Evolutionary conservation across 1,140 invertebrate genomes (phyloP).

Genomic region (Pectinophora gossypiella): DNA sequence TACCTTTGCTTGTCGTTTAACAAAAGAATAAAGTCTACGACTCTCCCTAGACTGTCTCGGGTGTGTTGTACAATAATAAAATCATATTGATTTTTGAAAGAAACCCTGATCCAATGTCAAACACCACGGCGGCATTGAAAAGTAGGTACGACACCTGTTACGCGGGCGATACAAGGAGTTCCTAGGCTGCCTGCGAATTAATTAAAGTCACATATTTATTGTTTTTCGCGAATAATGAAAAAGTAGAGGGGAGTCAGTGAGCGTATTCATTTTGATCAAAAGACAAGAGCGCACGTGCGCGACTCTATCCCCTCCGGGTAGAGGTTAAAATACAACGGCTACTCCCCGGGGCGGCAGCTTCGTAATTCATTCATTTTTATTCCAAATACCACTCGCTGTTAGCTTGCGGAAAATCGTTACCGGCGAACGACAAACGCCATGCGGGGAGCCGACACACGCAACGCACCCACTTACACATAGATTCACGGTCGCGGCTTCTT

Average conservation of each 20-base stretch:
- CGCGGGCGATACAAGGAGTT: slow-evolving; percentile 22
- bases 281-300: slow-evolving; percentile 56
- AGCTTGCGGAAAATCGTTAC: slow-evolving; percentile 51
- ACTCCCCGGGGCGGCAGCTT: slow-evolving; percentile 23
- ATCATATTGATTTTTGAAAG: slow-evolving; percentile 27
- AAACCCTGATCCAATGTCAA: slow-evolving; percentile 34
- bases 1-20: background rate
- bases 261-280: slow-evolving; percentile 35
- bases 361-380: slow-evolving; percentile 55
- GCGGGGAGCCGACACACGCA: slow-evolving; percentile 44
- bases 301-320: slow-evolving; percentile 42
- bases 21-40: background rate
- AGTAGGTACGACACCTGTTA: slow-evolving; percentile 42
- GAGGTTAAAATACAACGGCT: slow-evolving; percentile 52
- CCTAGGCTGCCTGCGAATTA: slow-evolving; percentile 8
- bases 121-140: slow-evolving; percentile 12
- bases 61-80: slow-evolving; percentile 5
- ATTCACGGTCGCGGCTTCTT: slow-evolving; percentile 65
- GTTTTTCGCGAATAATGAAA: slow-evolving; percentile 9
- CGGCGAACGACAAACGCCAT: slow-evolving; percentile 38
- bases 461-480: slow-evolving; percentile 69
- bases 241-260: slow-evolving; percentile 22
- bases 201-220: slow-evolving; percentile 27
- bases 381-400: slow-evolving; percentile 34
- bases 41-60: background rate